Base-by-base conservation (phyloP, 2,888 invertebrate genomes). In the Fragum sueziense region DNA sequence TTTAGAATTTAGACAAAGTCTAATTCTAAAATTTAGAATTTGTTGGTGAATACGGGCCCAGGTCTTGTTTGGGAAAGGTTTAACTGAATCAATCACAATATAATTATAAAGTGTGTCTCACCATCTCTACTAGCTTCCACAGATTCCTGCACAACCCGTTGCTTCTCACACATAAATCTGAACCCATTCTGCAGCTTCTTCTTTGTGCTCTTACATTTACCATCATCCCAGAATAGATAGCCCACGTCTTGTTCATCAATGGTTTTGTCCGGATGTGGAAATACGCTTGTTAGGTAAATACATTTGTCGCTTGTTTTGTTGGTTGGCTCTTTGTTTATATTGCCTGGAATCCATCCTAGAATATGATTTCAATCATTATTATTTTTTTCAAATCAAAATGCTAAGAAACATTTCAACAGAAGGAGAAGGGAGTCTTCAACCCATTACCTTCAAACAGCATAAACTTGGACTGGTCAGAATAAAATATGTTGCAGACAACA, bases 131-230 rank as follows among this genome's bases (percentile, higher is more conserved):
- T 47, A 27, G 25, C 31, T 2, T 2, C 31, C 31, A 6, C 68
- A 11, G 65, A 14, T 22, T 54, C 70, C 20, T 54, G 29, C 2
- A 65, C 17, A 41, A 25, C 22, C 11, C 54, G 25, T 1, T 31
- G 70, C 22, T 34, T 52, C 87, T 95, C 94, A 90, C 95, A 95
- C 76, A 95, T 90, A 82, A 94, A 94, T 1, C 94, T 93, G 61
- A 87, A 83, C 17, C 80, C 84, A 57, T 83, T 70, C 31, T 29
- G 51, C 52, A 82, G 20, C 22, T 52, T 70, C 27, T 73, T 82
- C 47, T 75, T 84, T 11, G 76, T 80, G 27, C 78, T 62, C 34
- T 70, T 92, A 85, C 95, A 95, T 77, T 93, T 93, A 41, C 94
- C 93, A 1, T 92, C 90, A 62, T 88, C 87, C 91, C 92, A 93